Conservation (phyloP, 2,888 invertebrate species). For the Monopis laevigella region DNA sequence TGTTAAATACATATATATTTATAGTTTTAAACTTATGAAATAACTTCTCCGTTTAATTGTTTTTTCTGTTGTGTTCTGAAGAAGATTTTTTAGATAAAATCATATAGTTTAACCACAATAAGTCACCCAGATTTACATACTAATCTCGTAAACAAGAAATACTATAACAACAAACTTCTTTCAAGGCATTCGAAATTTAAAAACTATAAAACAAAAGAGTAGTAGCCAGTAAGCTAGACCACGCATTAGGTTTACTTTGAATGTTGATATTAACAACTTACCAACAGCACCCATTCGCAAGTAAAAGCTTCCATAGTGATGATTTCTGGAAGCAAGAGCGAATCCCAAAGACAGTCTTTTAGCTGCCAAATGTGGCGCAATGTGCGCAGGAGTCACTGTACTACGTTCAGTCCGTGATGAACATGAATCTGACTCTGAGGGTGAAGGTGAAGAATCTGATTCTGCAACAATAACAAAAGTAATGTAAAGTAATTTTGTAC, state of each 20-base stretch:
- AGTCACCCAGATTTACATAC: too few relatives aligned
- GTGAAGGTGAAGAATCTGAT: slow-evolving; percentile 49
- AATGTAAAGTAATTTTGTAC: slow-evolving; percentile 11
- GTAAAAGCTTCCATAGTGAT: slow-evolving; percentile 93
- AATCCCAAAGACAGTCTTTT: slow-evolving; percentile 61
- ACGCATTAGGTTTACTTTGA: too few relatives aligned
- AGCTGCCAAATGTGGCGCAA: slow-evolving; percentile 42
- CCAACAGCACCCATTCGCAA: slow-evolving; percentile 92
- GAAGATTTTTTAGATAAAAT: not conserved
- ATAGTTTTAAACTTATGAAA: too few relatives aligned
- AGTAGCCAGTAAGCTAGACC: too few relatives aligned
- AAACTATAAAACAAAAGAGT: too few relatives aligned
- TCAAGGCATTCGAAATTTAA: too few relatives aligned
- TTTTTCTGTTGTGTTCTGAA: not conserved
- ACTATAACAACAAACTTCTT: too few relatives aligned
- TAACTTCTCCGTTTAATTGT: not conserved
- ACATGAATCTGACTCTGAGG: slow-evolving; percentile 56
- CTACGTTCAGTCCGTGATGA: slow-evolving; percentile 69
- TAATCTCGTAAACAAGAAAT: too few relatives aligned
- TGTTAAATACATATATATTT: too few relatives aligned
- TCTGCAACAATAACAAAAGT: slow-evolving; percentile 27
- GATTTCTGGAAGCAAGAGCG: slow-evolving; percentile 63
- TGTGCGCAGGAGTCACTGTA: slow-evolving; percentile 49
- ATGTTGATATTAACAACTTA: slow-evolving; percentile 61
- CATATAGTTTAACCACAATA: not conserved